These are phyloP conservation scores for Cichladusa arquata DNA, from an alignment of 2,113 vertebrate genomes.

Conservation along the genomic window DNA sequence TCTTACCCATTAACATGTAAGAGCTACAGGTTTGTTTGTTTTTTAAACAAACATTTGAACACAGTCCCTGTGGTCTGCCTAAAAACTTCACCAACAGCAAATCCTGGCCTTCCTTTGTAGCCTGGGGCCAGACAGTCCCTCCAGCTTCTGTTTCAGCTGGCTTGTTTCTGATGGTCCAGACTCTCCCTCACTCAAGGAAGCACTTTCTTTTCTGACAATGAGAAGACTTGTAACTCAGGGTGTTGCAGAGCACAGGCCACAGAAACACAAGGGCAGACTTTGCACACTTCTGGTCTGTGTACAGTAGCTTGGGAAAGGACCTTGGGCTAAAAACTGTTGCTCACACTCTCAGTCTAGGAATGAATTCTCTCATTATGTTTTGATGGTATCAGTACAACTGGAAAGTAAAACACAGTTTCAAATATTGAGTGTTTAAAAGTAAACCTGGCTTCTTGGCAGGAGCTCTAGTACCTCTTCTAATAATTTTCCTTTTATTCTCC, in stretches of 20 bases:
- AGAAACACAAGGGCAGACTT: neutral
- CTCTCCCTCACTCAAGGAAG: neutral
- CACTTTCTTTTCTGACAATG: neutral
- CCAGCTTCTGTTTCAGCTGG: neutral
- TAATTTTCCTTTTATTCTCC: neutral
- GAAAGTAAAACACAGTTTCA: neutral
- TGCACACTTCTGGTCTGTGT: neutral
- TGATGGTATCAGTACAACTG: neutral
- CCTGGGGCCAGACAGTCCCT: neutral
- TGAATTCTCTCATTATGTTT: neutral
- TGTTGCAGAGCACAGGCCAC: neutral
- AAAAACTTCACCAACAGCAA: neutral
- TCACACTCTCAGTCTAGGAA: neutral
- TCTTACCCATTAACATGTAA: neutral
- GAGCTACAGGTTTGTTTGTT: neutral
- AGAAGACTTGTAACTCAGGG: neutral
- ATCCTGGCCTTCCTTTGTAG: neutral
- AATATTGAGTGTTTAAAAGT: neutral
- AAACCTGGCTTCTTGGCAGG: neutral
- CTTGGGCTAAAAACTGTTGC: neutral
- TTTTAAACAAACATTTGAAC: constrained; percentile 17
- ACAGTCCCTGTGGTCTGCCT: neutral
- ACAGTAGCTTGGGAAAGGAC: neutral
- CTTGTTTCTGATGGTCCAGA: neutral
- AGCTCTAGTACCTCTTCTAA: neutral